Conservation (phyloP, 2,888 invertebrate genomes). For the Rosalia funebris region DNA sequence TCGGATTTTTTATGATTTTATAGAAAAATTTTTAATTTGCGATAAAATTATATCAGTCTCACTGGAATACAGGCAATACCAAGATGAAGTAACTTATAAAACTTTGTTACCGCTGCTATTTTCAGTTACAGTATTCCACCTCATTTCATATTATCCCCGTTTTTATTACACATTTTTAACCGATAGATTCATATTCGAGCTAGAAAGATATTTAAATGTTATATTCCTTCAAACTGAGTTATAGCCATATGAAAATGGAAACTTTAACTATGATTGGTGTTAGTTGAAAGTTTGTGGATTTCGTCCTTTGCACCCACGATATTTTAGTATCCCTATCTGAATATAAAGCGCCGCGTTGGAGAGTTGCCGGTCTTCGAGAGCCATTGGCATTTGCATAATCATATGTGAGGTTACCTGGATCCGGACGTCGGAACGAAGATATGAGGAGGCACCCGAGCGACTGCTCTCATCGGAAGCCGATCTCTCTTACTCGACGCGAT, state of each 20-base stretch:
- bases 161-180: slow-evolving; percentile 56
- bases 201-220: slow-evolving; percentile 50
- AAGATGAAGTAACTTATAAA: slow-evolving; percentile 56
- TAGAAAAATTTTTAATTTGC: slow-evolving; percentile 54
- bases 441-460: slow-evolving; percentile 69
- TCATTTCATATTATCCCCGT: slow-evolving; percentile 55
- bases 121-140: slow-evolving; percentile 58
- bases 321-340: slow-evolving; percentile 57
- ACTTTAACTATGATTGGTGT: slow-evolving; percentile 58
- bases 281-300: slow-evolving; percentile 56
- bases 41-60: slow-evolving; percentile 48
- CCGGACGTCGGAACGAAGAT: slow-evolving; percentile 12
- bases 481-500: slow-evolving; percentile 49
- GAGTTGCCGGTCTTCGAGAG: slow-evolving; percentile 39
- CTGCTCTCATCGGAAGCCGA: slow-evolving; percentile 41
- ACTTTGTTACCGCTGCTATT: slow-evolving; percentile 53
- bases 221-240: slow-evolving; percentile 53
- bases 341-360: slow-evolving; percentile 54
- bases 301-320: slow-evolving; percentile 48
- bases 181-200: slow-evolving; percentile 51
- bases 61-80: slow-evolving; percentile 33
- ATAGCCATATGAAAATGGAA: slow-evolving; percentile 58
- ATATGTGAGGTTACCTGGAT: slow-evolving; percentile 48
- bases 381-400: slow-evolving; percentile 54
- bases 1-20: slow-evolving; percentile 45